phyloP scores from a whole-genome alignment of 1,140 invertebrate genomes.

The Drosophila watanabei region DNA sequence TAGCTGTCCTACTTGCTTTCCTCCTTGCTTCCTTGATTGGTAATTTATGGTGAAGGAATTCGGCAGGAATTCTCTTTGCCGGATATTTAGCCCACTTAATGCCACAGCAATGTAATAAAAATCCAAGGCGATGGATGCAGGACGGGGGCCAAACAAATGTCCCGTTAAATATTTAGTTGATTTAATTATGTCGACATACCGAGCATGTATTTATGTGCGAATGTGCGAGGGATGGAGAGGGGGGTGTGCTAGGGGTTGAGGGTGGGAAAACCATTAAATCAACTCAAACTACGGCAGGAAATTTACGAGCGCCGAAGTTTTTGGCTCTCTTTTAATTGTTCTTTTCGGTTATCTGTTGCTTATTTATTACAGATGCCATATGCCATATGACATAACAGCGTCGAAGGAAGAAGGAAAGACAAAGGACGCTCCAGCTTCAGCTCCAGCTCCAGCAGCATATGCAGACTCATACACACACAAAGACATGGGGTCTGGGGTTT shows the following conservation, averaged over 20 bases:
- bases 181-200: slow-evolving; percentile 74
- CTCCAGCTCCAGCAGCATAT: slow-evolving; percentile 7
- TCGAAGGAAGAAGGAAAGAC: slow-evolving; percentile 1
- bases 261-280: slow-evolving; percentile 66
- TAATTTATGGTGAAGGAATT: slow-evolving; percentile 61
- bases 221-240: background rate
- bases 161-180: slow-evolving; percentile 84
- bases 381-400: slow-evolving; percentile 65
- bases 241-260: background rate
- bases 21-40: slow-evolving; percentile 55
- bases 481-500: slow-evolving; percentile 37
- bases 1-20: background rate
- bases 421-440: background rate
- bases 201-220: slow-evolving; percentile 13
- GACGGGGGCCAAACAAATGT: slow-evolving; percentile 67
- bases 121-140: slow-evolving; percentile 54
- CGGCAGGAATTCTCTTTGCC: slow-evolving; percentile 10
- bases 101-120: slow-evolving; percentile 75
- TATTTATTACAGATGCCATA: slow-evolving; percentile 81
- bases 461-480: background rate
- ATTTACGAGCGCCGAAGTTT: slow-evolving; percentile 66
- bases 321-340: slow-evolving; percentile 52
- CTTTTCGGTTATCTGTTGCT: slow-evolving; percentile 77
- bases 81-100: slow-evolving; percentile 69
- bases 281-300: slow-evolving; percentile 71